Percentiles rank a stretch among this genome's conserved stretches.
phyloP scores from a whole-genome alignment of 2,888 invertebrate species.

The Gastracanthus pulcherrimus region DNA sequence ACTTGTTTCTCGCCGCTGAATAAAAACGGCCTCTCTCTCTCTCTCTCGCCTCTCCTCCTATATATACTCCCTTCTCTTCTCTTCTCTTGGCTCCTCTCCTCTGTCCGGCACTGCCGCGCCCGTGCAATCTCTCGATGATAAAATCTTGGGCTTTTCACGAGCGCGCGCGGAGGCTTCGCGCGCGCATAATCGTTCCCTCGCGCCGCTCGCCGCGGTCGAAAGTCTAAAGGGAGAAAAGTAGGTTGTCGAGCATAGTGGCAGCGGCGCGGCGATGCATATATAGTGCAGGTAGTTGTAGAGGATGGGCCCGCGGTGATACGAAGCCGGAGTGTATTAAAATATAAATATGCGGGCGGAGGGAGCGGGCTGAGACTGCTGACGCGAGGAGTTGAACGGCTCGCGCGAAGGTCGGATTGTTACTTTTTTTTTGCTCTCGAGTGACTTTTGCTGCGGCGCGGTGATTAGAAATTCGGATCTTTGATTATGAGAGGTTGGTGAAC shows the following conservation, averaged over 20 bases:
- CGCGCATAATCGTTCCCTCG: constrained; percentile 10
- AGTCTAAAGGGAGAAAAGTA: constrained; percentile 43
- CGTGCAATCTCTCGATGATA: constrained; percentile 55
- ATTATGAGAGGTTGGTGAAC: no score
- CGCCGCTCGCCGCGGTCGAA: neutral
- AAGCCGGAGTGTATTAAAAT: constrained; percentile 21
- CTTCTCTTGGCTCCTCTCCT: no score
- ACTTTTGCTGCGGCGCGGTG: no score
- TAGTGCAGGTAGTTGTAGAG: neutral
- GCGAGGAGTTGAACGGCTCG: constrained; percentile 16
- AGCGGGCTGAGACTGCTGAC: no score
- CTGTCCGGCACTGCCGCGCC: constrained; percentile 13
- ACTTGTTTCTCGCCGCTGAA: constrained; percentile 42
- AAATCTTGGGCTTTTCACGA: constrained; percentile 53
- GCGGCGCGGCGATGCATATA: no score
- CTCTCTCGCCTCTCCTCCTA: neutral
- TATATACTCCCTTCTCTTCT: no score
- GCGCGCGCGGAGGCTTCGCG: neutral
- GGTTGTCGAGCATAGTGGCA: no score
- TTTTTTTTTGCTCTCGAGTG: no score
- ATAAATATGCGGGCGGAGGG: constrained; percentile 1
- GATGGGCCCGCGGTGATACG: neutral
- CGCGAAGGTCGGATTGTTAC: neutral
- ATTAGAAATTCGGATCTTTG: no score
- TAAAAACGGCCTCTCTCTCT: constrained; percentile 34